Conservation (phyloP, 37 sponge, comb jelly and placozoan genomes). For the Beroe ovata region DNA sequence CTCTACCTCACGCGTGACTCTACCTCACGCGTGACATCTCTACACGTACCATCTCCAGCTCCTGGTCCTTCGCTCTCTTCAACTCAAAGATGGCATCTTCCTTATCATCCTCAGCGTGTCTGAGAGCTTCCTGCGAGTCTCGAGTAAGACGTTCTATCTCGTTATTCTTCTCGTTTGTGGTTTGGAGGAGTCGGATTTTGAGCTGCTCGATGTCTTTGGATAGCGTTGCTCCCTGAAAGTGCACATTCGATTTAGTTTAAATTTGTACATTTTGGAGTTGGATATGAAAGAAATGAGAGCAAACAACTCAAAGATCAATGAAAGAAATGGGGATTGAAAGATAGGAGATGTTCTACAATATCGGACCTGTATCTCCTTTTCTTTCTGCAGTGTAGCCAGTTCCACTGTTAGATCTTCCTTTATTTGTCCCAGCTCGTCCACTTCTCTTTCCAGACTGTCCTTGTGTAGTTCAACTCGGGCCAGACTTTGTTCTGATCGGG, state of each 20-base stretch:
- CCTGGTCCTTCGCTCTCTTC: constrained; percentile 55
- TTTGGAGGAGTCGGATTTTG: constrained; percentile 44
- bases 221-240: constrained; percentile 23
- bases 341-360: no score
- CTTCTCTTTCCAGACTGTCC: constrained; percentile 59
- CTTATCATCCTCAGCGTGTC: constrained; percentile 65
- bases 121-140: constrained; percentile 24
- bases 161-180: constrained; percentile 53
- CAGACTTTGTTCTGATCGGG: constrained; percentile 42
- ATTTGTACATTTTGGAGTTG: not conserved
- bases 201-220: constrained; percentile 58
- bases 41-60: constrained; percentile 37
- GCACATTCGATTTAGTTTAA: not conserved
- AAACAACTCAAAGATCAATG: not conserved
- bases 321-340: no score
- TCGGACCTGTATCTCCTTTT: constrained; percentile 65
- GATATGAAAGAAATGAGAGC: not conserved
- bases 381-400: constrained; percentile 43
- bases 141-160: constrained; percentile 10
- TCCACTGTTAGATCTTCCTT: constrained; percentile 65
- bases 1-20: no score
- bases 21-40: no score
- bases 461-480: constrained; percentile 61
- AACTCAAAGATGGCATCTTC: constrained; percentile 37
- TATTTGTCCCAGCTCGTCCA: constrained; percentile 48